These are phyloP conservation scores for Streblospio benedicti DNA, from an alignment of 1,140 invertebrate species.

Conservation along the genomic window DNA sequence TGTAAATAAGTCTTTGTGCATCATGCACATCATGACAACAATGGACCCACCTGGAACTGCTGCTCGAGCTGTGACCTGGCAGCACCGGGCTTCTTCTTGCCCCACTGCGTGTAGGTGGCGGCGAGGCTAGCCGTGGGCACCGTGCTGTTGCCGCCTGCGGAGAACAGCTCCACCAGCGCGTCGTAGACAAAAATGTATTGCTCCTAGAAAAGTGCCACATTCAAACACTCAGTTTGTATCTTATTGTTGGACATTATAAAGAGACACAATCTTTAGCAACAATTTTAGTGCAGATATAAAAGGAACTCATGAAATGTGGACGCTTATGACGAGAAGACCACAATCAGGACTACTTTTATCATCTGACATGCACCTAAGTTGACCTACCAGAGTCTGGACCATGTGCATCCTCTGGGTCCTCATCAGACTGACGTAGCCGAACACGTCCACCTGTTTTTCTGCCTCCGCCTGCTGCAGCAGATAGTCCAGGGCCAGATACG, in stretches of 20 bases:
- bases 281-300: neutral
- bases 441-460: conserved; percentile 2
- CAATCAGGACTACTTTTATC: neutral
- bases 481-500: conserved; percentile 9
- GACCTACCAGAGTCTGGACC: conserved; percentile 8
- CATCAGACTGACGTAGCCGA: conserved; percentile 3
- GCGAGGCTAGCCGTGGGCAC: too few relatives aligned
- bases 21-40: neutral
- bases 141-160: too few relatives aligned
- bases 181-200: conserved; percentile 4
- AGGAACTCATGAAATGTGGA: neutral
- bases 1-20: neutral
- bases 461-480: conserved; percentile 4
- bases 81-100: too few relatives aligned
- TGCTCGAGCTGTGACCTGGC: too few relatives aligned
- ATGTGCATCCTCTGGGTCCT: conserved; percentile 11
- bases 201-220: neutral
- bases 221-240: neutral
- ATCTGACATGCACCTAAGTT: neutral
- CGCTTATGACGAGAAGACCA: neutral
- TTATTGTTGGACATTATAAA: too few relatives aligned
- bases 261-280: neutral
- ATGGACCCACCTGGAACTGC: too few relatives aligned
- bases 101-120: too few relatives aligned
- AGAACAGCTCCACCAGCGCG: neutral